phyloP scores from a whole-genome alignment of 2,113 vertebrate species.

The Gnathonemus echidnorhynchus region DNA sequence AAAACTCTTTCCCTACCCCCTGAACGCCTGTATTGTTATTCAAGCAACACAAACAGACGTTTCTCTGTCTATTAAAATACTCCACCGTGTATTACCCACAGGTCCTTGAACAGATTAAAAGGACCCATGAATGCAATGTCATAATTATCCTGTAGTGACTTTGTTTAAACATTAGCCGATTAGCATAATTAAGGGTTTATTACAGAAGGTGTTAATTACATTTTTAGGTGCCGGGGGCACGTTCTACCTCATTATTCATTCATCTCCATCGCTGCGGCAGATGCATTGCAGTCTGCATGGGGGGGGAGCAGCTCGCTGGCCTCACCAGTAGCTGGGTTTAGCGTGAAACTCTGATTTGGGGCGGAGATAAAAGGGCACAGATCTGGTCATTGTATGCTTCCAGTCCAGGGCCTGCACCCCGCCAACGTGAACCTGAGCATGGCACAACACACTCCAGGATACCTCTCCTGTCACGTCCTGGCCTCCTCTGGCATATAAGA shows the following conservation, averaged over 20 bases:
- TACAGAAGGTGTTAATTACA: slow-evolving; percentile 19
- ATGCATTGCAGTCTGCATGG: neutral
- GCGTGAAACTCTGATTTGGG: neutral
- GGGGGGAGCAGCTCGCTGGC: neutral
- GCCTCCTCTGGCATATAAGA: neutral
- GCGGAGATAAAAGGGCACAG: neutral
- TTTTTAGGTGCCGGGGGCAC: slow-evolving; percentile 17
- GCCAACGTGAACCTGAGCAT: neutral
- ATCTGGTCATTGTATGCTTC: neutral
- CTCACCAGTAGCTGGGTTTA: neutral
- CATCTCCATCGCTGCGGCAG: neutral
- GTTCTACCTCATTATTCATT: slow-evolving; percentile 4
- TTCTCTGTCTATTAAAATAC: slow-evolving; percentile 9
- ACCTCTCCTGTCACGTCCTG: neutral
- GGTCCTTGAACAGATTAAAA: slow-evolving; percentile 15
- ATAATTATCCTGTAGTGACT: slow-evolving; percentile 22
- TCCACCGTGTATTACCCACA: neutral
- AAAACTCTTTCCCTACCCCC: neutral
- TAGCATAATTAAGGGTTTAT: slow-evolving; percentile 29
- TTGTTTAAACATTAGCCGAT: slow-evolving; percentile 25
- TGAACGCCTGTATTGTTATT: neutral
- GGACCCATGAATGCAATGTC: slow-evolving; percentile 16
- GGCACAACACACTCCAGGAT: neutral
- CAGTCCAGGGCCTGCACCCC: neutral
- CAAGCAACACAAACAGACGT: neutral